A percentile compares a stretch with the other conserved stretches of the same genome.
Evolutionary conservation across 2,888 invertebrate genomes (phyloP).

Genomic region (Ennomos erosarius): DNA sequence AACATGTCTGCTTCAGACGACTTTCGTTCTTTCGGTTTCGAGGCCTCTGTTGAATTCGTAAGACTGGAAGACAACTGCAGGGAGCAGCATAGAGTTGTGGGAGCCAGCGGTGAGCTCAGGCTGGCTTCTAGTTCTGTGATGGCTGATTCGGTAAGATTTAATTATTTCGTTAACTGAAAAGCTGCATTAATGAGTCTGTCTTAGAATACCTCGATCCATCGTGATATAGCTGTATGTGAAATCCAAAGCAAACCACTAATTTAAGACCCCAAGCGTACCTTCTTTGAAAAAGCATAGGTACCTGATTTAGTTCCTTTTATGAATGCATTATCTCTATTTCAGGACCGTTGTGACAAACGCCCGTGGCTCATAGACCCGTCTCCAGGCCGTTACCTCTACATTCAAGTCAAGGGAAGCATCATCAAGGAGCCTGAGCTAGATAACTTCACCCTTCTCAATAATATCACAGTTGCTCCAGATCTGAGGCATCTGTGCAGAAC

Average conservation of each 20-base stretch:
- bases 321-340: slow-evolving; percentile 48
- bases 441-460: slow-evolving; percentile 82
- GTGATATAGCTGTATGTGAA: too few relatives aligned
- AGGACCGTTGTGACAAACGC: slow-evolving; percentile 92
- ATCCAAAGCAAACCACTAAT: too few relatives aligned
- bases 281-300: too few relatives aligned
- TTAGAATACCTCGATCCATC: too few relatives aligned
- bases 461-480: slow-evolving; percentile 85
- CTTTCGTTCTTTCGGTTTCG: slow-evolving; percentile 93
- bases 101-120: slow-evolving; percentile 91
- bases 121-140: slow-evolving; percentile 81
- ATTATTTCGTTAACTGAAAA: too few relatives aligned
- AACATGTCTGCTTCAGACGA: slow-evolving; percentile 95
- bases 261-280: neutral
- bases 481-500: slow-evolving; percentile 88
- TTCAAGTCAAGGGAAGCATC: slow-evolving; percentile 89
- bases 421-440: slow-evolving; percentile 79
- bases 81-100: slow-evolving; percentile 88
- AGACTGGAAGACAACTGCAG: slow-evolving; percentile 89
- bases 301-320: neutral
- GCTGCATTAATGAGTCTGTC: too few relatives aligned
- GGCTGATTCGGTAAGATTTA: slow-evolving; percentile 78
- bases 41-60: slow-evolving; percentile 93
- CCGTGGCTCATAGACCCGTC: slow-evolving; percentile 93
- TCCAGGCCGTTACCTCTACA: slow-evolving; percentile 90